Evolutionary conservation across 2,888 invertebrate species (phyloP).

Genomic region (Tipula lateralis): DNA sequence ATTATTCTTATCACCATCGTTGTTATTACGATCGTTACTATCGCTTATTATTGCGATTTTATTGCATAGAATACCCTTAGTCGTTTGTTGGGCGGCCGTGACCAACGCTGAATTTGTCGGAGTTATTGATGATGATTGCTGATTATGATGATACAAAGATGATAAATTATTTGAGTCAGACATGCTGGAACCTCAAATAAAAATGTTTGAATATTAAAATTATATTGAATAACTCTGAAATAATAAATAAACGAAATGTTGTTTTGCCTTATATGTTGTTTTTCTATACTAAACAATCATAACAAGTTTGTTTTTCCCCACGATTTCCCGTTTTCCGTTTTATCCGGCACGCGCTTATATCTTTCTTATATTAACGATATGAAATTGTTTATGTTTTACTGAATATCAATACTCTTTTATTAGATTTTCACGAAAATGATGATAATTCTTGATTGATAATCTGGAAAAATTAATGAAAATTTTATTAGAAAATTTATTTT

Average conservation of each 20-base stretch:
- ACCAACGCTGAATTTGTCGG: not conserved
- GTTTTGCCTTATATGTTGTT: not conserved
- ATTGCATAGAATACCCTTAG: not conserved
- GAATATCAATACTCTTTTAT: not conserved
- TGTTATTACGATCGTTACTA: not conserved
- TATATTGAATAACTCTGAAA: too few species aligned
- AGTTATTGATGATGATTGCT: not conserved
- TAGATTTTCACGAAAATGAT: not conserved
- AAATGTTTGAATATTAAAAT: not conserved
- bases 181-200: not conserved
- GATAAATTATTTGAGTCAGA: not conserved
- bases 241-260: not conserved
- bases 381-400: not conserved
- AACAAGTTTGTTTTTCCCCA: not conserved
- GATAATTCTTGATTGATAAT: conserved; percentile 19
- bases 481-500: not conserved
- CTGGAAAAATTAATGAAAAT: conserved; percentile 24
- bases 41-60: not conserved
- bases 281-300: not conserved
- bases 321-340: not conserved
- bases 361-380: not conserved
- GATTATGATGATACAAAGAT: not conserved
- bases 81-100: not conserved
- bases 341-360: not conserved
- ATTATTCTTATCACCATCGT: not conserved